Evolutionary conservation across 2,888 invertebrate species (phyloP).

Genomic region (Argynnis bischoffii): DNA sequence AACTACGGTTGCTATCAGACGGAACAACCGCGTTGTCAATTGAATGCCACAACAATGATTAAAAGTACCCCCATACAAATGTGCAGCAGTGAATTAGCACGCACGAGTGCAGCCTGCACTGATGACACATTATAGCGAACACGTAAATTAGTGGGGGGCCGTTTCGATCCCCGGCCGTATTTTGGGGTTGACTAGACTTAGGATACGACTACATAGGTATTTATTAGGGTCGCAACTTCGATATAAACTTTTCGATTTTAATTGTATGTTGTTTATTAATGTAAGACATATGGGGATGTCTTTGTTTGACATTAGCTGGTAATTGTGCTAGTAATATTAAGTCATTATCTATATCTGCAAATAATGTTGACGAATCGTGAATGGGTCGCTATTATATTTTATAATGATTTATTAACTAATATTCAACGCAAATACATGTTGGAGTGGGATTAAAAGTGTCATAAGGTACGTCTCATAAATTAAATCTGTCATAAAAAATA

Average conservation of each 20-base stretch:
- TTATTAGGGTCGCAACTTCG: conserved; percentile 19
- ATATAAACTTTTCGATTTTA: conserved; percentile 1
- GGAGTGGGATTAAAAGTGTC: too few relatives aligned
- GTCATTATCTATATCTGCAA: neutral
- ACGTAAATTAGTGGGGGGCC: conserved; percentile 37
- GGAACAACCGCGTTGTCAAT: conserved; percentile 26
- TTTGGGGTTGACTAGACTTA: conserved; percentile 32
- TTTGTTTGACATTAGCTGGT: too few relatives aligned
- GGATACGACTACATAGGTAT: conserved; percentile 19
- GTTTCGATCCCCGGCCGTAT: conserved; percentile 30
- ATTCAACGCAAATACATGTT: too few relatives aligned
- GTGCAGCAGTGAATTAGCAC: conserved; percentile 29
- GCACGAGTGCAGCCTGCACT: conserved; percentile 30
- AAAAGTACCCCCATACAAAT: conserved; percentile 26
- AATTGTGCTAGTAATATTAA: neutral
- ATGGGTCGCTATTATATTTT: too few relatives aligned
- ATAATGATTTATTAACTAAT: too few relatives aligned
- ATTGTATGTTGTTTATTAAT: neutral
- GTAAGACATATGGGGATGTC: neutral
- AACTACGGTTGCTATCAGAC: conserved; percentile 25
- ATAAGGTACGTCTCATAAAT: too few relatives aligned
- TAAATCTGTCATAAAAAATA: too few relatives aligned
- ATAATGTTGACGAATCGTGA: too few relatives aligned
- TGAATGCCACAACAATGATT: conserved; percentile 37
- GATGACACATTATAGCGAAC: conserved; percentile 37